phyloP scores from a whole-genome alignment of 30 jellyfish, hydroid and myxozoan species.

The Cassiopea xamachana region DNA sequence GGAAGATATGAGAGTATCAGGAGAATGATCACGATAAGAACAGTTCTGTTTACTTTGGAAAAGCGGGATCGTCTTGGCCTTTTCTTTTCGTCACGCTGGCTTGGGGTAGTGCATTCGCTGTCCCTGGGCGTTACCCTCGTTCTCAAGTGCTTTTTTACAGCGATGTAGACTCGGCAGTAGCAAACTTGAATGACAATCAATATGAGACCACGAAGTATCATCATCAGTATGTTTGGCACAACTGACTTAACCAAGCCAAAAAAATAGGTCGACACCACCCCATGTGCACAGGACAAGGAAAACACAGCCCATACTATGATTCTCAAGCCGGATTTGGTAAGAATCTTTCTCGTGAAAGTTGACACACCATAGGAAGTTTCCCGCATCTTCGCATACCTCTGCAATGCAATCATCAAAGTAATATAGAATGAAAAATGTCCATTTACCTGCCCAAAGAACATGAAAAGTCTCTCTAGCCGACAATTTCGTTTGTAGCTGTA shows the following conservation, averaged over 20 bases:
- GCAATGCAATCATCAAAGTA: constrained; percentile 31
- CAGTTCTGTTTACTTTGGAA: constrained; percentile 8
- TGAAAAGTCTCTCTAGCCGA: constrained; percentile 12
- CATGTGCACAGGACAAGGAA: constrained; percentile 17
- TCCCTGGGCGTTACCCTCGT: neutral
- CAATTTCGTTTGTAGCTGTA: constrained; percentile 5
- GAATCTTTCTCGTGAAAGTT: too few relatives aligned
- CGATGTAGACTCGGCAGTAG: constrained; percentile 21
- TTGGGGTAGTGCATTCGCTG: neutral
- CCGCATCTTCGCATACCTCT: constrained; percentile 16
- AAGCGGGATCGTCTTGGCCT: neutral
- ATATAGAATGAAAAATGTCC: constrained; percentile 48
- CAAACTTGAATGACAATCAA: neutral
- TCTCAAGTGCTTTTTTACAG: constrained; percentile 9
- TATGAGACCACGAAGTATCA: neutral
- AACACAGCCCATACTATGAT: neutral
- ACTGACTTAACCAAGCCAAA: neutral
- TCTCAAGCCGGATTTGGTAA: neutral
- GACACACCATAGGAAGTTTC: neutral
- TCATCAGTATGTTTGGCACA: constrained; percentile 38
- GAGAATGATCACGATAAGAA: neutral
- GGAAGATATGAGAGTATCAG: constrained; percentile 13
- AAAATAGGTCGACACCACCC: constrained; percentile 35
- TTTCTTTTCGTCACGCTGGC: neutral
- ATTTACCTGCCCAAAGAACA: constrained; percentile 18